Base-by-base conservation (phyloP, 92 coral and sea anemone species). In the Porites rus region DNA sequence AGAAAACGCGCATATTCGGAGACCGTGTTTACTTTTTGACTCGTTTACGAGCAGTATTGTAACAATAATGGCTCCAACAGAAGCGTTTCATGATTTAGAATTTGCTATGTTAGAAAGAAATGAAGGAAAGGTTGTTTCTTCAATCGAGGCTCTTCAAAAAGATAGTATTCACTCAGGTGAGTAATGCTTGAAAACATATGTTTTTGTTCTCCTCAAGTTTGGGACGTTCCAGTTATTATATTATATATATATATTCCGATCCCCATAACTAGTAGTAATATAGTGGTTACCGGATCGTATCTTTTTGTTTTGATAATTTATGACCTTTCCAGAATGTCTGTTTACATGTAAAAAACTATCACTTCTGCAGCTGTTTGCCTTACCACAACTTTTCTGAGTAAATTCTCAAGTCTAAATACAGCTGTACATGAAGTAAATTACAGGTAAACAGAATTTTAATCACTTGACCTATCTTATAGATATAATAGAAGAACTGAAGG, bases 51-150 rank as follows among this genome's bases (percentile, higher is more conserved):
- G 61, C 16, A 2, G 14, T 13, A 1, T 13, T 54, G 60, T 56
- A 8, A 9, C 0, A 54, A 13, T 9, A 22, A 66, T 63, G 89
- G 76, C 72, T 60, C 51, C 79, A 5, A 71, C 64, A 16, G 78
- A 71, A 25, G 65, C 78, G 54, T 54, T 89, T 54, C 52, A 18
- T 78, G 72, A 46, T 12, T 72, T 89, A 72, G 92, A 89, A 82
- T 72, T 68, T 52, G 89, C 89, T 54, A 75, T 89, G 51, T 71
- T 89, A 28, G 89, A 89, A 18, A 82, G 89, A 50, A 78, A 78
- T 65, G 80, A 89, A 84, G 80, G 65, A 58, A 59, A 78, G 53
- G 50, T 4, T 18, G 6, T 25, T 51, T 28, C 76, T 10, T 10
- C 64, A 18, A 53, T 54, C 18, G 85, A 68, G 25, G 16, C 85